These are phyloP conservation scores for Dryobota labecula DNA, from an alignment of 2,888 invertebrate species.

Conservation along the genomic window DNA sequence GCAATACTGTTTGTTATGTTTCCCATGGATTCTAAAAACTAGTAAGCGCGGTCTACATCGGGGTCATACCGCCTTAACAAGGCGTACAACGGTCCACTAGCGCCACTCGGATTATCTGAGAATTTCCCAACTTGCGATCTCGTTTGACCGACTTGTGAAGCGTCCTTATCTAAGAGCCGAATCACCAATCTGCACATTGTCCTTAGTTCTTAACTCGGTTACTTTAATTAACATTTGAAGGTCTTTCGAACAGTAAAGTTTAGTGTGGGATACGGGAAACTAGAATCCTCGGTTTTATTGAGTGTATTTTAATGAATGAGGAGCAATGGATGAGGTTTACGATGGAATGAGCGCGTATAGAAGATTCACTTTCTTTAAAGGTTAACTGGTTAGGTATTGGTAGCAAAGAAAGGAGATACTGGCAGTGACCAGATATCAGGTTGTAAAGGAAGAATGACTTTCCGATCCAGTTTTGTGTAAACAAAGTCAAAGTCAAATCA, in stretches of 20 bases:
- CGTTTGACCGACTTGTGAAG: slow-evolving; percentile 37
- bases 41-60: too few relatives aligned
- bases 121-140: slow-evolving; percentile 48
- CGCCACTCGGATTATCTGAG: slow-evolving; percentile 49
- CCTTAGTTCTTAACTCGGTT: slow-evolving; percentile 36
- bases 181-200: slow-evolving; percentile 44
- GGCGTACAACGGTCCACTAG: too few relatives aligned
- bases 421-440: not conserved
- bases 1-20: too few relatives aligned
- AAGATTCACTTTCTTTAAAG: not conserved
- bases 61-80: too few relatives aligned
- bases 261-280: slow-evolving; percentile 13
- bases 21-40: too few relatives aligned
- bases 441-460: not conserved
- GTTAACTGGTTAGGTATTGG: not conserved
- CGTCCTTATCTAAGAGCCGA: slow-evolving; percentile 36
- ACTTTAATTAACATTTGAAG: slow-evolving; percentile 58
- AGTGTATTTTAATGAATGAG: slow-evolving; percentile 29
- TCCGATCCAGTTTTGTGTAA: not conserved
- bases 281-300: slow-evolving; percentile 21
- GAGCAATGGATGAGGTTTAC: not conserved
- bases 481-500: too few relatives aligned
- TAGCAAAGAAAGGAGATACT: not conserved
- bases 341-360: not conserved
- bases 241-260: slow-evolving; percentile 29